Base-by-base conservation (phyloP, 2,888 invertebrate genomes). In the Muscina levida region DNA sequence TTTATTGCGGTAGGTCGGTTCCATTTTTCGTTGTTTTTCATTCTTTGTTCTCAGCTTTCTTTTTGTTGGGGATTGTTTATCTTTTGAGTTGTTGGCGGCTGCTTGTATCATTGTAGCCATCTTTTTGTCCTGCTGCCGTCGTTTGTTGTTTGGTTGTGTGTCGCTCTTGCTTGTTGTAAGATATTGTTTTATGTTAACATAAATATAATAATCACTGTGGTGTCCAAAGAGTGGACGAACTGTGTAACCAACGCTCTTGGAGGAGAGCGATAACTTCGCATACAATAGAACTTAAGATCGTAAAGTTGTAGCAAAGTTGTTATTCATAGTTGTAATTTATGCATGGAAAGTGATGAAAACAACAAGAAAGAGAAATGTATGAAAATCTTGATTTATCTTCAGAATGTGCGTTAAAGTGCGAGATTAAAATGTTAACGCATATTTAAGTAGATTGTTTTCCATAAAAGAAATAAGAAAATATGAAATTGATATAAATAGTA, bases 1-100 rank as follows among this genome's bases (percentile, higher is more conserved):
- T 87, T 87, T 87, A 86, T 88, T 88, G 86, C 76, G 87, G 87
- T 84, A 88, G 88, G 88, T 87, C 87, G 83, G 85, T 85, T 68
- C 39, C 39, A 85, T 84, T 86, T 85, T 11, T 65, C 22, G 46
- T 24, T 39, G 17, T 53, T 26, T 13, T 48, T 10, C 17, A n/a
- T 6, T 51, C 46, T 62, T 42, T 17, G 17, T 62, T 42, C 24
- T 44, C 22, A 11, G 15, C 37, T 44, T 53, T 10, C 15, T 17
- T 42, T 62, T 37, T 39, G 62, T 42, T 59, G 15, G 2, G 59
- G 15, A 62, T 11, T 62, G 62, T 62, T 62, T 62, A 62, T 62
- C 62, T 62, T n/a, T 62, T 19, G 62, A 62, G 37, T 62, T 62
- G 62, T 62, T 31, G 8, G 31, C 31, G 3, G 31, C n/a, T n/a